Evolutionary conservation across 2,797 vertebrate genomes (phyloP), one percentile per base, ranked within the genome.

Genomic region (Phalloptychus januarius): DNA sequence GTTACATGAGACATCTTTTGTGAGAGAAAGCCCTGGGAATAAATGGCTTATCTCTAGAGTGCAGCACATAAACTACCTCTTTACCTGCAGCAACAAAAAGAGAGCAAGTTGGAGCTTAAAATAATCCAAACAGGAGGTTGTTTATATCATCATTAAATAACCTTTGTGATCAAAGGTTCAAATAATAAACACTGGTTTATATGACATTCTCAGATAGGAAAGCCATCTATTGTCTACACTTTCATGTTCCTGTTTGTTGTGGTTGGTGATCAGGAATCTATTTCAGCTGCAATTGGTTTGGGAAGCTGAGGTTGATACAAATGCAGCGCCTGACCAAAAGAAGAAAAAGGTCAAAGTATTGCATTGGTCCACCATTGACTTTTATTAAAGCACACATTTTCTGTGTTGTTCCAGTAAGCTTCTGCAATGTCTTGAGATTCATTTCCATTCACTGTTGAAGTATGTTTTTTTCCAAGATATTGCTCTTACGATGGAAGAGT

Each of bases 21-120:
- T 71, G 13, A 42, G 40, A 48, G 40, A 76, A 82, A 56, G 44
- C 16, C 74, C 23, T 45, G 69, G 79, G 82, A 80, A 6, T 52
- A 73, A 63, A 83, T 72, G 6, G 65, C 77, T 67, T 71, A 54
- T 70, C 28, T 71, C 28, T 71, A 50, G 67, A 74, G 33, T 8
- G 50, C 16, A 73, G 50, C 50, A 73, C 82, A 77, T 69, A 18
- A 15, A 36, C 65, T 76, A 16, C 67, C 40, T 15, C 44, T 63
- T 16, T 78, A 38, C 75, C 78, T 54, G 46, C 52, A 83, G 80
- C 70, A 73, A 70, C 44, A 65, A 71, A 63, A 87, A 72, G 63
- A 25, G 75, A 77, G 72, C 46, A 23, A 44, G 28, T 42, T 44
- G 40, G 28, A 54, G 38, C 63, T 83, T 56, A 77, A 88, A 79